phyloP scores from a whole-genome alignment of 2,797 vertebrate species.

The Alouatta caraya region DNA sequence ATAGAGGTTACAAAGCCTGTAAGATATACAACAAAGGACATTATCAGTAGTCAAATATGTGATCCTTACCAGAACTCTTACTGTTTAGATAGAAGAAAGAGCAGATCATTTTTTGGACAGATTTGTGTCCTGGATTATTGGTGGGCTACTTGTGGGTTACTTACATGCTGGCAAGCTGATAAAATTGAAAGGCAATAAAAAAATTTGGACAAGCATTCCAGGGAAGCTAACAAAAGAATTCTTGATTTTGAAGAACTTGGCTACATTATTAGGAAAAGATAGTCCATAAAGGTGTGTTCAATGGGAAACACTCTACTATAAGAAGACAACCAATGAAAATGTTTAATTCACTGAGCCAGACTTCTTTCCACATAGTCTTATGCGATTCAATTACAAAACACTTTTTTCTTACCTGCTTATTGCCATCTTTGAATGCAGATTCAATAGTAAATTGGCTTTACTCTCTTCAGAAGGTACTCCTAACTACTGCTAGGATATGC shows the following conservation, averaged over 20 bases:
- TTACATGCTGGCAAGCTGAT: not conserved
- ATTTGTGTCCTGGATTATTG: not conserved
- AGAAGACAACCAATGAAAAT: not conserved
- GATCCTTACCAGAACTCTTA: not conserved
- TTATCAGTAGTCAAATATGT: not conserved
- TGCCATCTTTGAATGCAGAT: not conserved
- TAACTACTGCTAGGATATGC: not conserved
- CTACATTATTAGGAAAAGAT: not conserved
- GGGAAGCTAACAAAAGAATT: not conserved
- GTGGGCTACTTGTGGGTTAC: not conserved
- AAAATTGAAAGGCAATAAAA: not conserved
- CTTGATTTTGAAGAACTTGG: not conserved
- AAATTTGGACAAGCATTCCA: not conserved
- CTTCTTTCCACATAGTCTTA: not conserved
- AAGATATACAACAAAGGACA: not conserved
- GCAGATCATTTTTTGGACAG: not conserved
- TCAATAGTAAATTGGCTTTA: not conserved
- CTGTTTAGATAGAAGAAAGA: not conserved
- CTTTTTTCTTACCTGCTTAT: not conserved
- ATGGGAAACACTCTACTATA: not conserved
- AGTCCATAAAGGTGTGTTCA: not conserved
- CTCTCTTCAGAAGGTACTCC: not conserved
- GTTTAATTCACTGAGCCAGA: not conserved
- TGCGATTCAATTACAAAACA: not conserved
- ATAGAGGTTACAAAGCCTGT: not conserved